Evolutionary conservation across 2,888 invertebrate genomes (phyloP).

Genomic region (Diarsia mendica): DNA sequence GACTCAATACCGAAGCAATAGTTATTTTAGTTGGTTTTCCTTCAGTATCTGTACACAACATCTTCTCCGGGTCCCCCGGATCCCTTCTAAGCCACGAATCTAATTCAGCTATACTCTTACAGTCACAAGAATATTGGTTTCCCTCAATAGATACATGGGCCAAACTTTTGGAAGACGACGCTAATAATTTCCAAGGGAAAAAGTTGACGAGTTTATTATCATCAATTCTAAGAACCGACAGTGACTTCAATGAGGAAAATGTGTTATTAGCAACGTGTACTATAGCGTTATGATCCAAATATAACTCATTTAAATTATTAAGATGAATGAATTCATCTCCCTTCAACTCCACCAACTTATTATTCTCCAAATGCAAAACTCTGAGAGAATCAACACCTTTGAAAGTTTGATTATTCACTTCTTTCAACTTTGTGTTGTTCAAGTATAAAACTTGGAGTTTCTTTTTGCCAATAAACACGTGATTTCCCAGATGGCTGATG

Average conservation of each 20-base stretch:
- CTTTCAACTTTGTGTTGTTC: slow-evolving; percentile 94
- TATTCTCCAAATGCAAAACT: slow-evolving; percentile 94
- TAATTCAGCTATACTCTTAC: slow-evolving; percentile 92
- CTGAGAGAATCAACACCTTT: slow-evolving; percentile 94
- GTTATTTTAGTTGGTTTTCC: slow-evolving; percentile 89
- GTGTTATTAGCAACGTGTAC: slow-evolving; percentile 94
- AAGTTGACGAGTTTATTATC: slow-evolving; percentile 94
- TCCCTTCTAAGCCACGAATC: slow-evolving; percentile 92
- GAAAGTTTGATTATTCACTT: slow-evolving; percentile 95
- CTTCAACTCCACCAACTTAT: slow-evolving; percentile 93
- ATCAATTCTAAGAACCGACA: slow-evolving; percentile 93
- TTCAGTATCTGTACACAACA: slow-evolving; percentile 92
- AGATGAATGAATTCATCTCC: slow-evolving; percentile 95
- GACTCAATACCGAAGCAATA: slow-evolving; percentile 88
- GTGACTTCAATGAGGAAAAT: slow-evolving; percentile 93
- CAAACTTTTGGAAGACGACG: slow-evolving; percentile 90
- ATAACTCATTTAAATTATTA: slow-evolving; percentile 93
- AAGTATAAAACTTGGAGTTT: slow-evolving; percentile 94
- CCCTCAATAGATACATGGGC: slow-evolving; percentile 93
- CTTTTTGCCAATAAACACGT: slow-evolving; percentile 96
- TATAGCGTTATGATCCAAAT: slow-evolving; percentile 95
- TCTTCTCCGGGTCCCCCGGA: slow-evolving; percentile 92
- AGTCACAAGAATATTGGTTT: slow-evolving; percentile 96
- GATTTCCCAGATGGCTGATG: slow-evolving; percentile 94
- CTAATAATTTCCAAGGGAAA: slow-evolving; percentile 93